phyloP scores from a whole-genome alignment of 1,140 invertebrate genomes.

The Monochamus saltuarius region DNA sequence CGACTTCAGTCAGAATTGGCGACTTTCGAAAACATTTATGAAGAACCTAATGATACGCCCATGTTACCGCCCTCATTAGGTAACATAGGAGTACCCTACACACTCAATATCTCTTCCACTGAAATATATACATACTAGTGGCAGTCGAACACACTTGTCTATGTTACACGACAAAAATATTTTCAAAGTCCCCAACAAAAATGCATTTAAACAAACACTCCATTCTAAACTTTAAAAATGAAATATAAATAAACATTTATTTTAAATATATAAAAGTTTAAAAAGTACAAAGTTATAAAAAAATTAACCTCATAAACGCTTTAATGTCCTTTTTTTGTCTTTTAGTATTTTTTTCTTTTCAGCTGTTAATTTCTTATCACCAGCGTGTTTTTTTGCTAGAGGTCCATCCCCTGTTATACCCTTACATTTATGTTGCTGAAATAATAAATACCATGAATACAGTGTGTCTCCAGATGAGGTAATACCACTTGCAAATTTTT shows the following conservation, averaged over 20 bases:
- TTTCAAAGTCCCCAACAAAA: background rate
- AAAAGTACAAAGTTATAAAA: conserved; percentile 20
- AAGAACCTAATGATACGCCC: too few relatives aligned
- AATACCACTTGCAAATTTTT: too few relatives aligned
- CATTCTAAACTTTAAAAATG: conserved; percentile 3
- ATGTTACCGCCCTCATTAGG: too few relatives aligned
- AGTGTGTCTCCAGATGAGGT: too few relatives aligned
- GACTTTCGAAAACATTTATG: too few relatives aligned
- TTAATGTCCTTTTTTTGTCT: conserved; percentile 84
- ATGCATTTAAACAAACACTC: background rate
- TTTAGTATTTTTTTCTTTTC: conserved; percentile 77
- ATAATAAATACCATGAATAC: conserved; percentile 31
- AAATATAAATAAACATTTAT: conserved; percentile 16
- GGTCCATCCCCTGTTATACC: conserved; percentile 63
- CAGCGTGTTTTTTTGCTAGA: conserved; percentile 79
- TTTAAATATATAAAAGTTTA: conserved; percentile 15
- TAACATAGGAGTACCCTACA: too few relatives aligned
- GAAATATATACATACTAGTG: too few relatives aligned
- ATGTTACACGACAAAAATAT: too few relatives aligned
- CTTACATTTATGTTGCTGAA: conserved; percentile 54
- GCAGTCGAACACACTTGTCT: too few relatives aligned
- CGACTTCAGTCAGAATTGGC: too few relatives aligned
- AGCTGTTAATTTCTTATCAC: conserved; percentile 68
- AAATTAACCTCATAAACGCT: conserved; percentile 73
- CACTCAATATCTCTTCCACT: too few relatives aligned